Percentiles rank a stretch among this genome's conserved stretches.
phyloP scores from a whole-genome alignment of 2,113 vertebrate genomes.

The Thymallus thymallus region DNA sequence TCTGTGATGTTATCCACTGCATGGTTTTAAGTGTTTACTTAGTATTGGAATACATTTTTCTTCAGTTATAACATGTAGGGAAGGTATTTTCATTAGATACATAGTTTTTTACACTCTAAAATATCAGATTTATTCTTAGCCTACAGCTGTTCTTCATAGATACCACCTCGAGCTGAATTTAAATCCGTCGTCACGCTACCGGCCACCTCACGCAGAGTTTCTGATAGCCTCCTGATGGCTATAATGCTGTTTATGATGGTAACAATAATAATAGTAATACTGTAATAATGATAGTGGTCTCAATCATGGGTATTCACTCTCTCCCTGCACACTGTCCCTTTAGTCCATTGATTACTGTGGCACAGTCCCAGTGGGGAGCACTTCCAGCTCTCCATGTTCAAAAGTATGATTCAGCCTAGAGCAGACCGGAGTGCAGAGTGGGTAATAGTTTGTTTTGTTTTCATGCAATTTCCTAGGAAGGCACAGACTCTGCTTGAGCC shows the following conservation, averaged over 20 bases:
- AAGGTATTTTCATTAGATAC: neutral
- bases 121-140: constrained; percentile 12
- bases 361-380: constrained; percentile 48
- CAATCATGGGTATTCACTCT: constrained; percentile 43
- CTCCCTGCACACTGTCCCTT: neutral
- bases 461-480: neutral
- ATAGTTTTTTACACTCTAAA: neutral
- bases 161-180: constrained; percentile 7
- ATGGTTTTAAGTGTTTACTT: too few species aligned
- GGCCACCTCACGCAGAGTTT: constrained; percentile 54
- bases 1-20: too few species aligned
- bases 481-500: too few species aligned
- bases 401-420: constrained; percentile 61
- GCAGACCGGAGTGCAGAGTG: constrained; percentile 27
- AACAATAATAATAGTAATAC: constrained; percentile 55
- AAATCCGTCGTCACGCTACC: constrained; percentile 34
- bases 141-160: constrained; percentile 17
- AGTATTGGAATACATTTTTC: too few species aligned
- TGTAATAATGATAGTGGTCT: constrained; percentile 59
- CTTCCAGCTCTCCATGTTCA: constrained; percentile 31
- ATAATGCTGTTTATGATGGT: constrained; percentile 56
- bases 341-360: constrained; percentile 37
- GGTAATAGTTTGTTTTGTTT: neutral
- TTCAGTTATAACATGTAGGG: neutral
- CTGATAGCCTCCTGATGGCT: constrained; percentile 66